A percentile compares a stretch with the other conserved stretches of the same genome.
Conservation (phyloP, 2,113 vertebrate genomes). For the Saguinus imperator region DNA sequence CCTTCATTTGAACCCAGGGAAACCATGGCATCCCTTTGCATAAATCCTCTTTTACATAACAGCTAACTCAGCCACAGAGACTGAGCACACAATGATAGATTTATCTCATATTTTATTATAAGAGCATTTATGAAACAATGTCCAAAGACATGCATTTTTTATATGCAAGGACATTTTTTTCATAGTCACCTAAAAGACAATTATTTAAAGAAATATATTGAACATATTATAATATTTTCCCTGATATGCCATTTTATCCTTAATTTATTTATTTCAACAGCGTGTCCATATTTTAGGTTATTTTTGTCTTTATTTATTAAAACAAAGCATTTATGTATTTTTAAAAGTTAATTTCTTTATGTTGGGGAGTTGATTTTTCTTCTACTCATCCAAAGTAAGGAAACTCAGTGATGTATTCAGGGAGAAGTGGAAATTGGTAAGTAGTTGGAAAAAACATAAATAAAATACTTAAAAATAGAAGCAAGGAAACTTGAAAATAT, state of each 20-base stretch:
- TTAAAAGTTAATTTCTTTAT: neutral
- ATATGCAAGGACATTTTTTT: neutral
- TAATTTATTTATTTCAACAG: neutral
- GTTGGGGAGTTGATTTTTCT: neutral
- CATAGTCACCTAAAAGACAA: neutral
- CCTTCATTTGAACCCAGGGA: neutral
- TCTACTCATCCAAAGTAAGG: neutral
- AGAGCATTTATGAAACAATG: neutral
- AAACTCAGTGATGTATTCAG: neutral
- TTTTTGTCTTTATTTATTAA: neutral
- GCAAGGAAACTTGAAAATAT: neutral
- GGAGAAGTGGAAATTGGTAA: neutral
- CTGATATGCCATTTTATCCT: neutral
- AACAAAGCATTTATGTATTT: neutral
- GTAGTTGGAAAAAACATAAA: neutral
- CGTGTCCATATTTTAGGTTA: neutral
- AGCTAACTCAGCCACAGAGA: neutral
- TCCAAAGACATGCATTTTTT: neutral
- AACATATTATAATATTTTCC: neutral
- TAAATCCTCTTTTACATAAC: neutral
- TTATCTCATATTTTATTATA: neutral
- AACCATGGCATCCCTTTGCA: neutral
- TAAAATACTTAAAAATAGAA: neutral
- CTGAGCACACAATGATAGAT: neutral
- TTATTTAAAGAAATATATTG: neutral